These are phyloP conservation scores for Lytechinus variegatus DNA, from an alignment of 35 echinoderm and acorn worm genomes.

Conservation along the genomic window DNA sequence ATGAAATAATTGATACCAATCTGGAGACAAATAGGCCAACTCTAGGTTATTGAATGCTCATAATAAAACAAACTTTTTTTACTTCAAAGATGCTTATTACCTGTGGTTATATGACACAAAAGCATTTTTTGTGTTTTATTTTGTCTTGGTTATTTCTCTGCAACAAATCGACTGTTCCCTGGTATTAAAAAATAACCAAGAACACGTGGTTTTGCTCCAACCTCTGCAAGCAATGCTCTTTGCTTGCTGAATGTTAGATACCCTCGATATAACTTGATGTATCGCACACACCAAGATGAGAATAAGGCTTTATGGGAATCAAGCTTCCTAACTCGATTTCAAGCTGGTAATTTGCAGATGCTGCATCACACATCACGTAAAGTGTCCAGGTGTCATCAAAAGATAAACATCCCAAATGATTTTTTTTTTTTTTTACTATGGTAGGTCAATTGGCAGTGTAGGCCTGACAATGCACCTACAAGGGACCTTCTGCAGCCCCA, in stretches of 20 bases:
- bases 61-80: background rate
- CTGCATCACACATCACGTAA: background rate
- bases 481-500: too few relatives aligned
- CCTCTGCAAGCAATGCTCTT: background rate
- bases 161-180: background rate
- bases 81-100: background rate
- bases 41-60: background rate
- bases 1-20: background rate
- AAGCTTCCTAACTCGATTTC: background rate
- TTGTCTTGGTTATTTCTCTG: background rate
- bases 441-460: background rate
- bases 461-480: background rate
- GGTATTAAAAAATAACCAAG: background rate
- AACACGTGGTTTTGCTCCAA: background rate
- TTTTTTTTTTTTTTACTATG: background rate
- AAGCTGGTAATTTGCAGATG: background rate
- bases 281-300: too few relatives aligned
- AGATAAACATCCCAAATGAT: background rate
- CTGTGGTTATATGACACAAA: background rate
- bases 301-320: background rate
- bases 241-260: too few relatives aligned
- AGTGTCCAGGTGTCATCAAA: background rate
- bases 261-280: too few relatives aligned
- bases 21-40: background rate
- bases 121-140: background rate